Conservation (phyloP, 1,140 invertebrate genomes). For the Sipha flava region DNA sequence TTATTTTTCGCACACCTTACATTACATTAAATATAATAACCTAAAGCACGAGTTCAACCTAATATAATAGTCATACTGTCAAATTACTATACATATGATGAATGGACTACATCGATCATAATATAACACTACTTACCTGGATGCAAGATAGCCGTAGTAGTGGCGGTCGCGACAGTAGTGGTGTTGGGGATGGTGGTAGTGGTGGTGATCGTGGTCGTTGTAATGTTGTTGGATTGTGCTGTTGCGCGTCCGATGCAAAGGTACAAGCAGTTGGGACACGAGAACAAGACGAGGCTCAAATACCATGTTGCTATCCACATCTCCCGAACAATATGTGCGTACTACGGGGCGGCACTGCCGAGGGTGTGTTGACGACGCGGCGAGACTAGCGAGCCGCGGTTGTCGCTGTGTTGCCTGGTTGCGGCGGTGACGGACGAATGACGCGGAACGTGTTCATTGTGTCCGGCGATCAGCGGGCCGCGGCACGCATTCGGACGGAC, state of each 20-base stretch:
- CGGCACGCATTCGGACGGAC: background rate
- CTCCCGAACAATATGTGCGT: background rate
- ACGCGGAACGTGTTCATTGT: background rate
- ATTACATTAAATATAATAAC: too few species aligned
- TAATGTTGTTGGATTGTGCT: background rate
- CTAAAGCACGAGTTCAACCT: too few species aligned
- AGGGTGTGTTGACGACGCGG: background rate
- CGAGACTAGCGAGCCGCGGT: background rate
- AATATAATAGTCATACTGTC: too few species aligned
- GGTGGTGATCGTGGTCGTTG: background rate
- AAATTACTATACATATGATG: too few species aligned
- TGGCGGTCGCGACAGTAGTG: too few species aligned
- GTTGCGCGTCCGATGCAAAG: background rate
- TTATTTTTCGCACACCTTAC: too few species aligned
- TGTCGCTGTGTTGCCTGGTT: background rate
- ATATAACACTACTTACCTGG: too few species aligned
- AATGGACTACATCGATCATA: too few species aligned
- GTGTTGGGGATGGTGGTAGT: background rate
- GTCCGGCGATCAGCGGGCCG: background rate
- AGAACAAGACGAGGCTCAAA: constrained; percentile 17
- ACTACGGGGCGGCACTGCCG: background rate
- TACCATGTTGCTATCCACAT: constrained; percentile 31
- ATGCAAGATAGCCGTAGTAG: too few species aligned
- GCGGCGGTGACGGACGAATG: background rate
- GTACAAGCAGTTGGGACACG: background rate